These are phyloP conservation scores for human (Homo sapiens) DNA, from an alignment of 2,113 vertebrate genomes.

Conservation along the genomic window GRCh38 chr5:12199001-12199500, in stretches of 20 bases:
- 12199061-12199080: background rate
- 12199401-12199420: background rate
- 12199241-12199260: background rate
- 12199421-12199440: background rate
- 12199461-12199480: background rate
- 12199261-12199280: background rate
- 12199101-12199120: background rate
- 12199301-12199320: background rate
- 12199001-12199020: background rate
- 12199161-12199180: background rate
- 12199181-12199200: background rate
- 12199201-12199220: background rate
- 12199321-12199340: background rate
- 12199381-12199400: background rate
- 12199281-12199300: background rate
- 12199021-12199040: background rate
- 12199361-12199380: background rate
- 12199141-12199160: background rate
- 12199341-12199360: background rate
- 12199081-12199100: background rate
- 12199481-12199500: background rate
- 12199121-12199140: fast-evolving
- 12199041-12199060: background rate
- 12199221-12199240: background rate
- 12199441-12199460: background rate